Evolutionary conservation across 2,797 vertebrate genomes (phyloP), one percentile per base, ranked within the genome.

Genomic region (Gambelia wislizenii): DNA sequence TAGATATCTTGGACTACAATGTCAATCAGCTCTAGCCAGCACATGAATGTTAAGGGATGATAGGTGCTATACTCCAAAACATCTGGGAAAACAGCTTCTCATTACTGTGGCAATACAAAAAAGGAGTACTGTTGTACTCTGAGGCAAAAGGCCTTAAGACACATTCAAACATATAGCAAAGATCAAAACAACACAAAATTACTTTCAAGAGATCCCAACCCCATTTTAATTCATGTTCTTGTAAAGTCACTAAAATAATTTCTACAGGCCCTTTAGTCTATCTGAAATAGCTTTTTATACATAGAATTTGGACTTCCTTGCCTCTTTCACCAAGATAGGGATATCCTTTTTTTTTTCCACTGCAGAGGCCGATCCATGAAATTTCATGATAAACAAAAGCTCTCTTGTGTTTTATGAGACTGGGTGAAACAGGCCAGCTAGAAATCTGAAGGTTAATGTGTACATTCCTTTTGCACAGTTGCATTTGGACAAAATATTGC

Each of bases 371-470:
- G 76, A 89, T 64, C 84, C 84, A 82, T 86, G 59, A 89, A 82
- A 81, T 86, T 86, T 86, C 70, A 69, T 69, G 79, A 61, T 67
- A 82, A 89, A 89, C 89, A 89, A 89, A 89, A 83, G 78, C n/a
- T 1, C 30, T 86, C 84, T 86, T 89, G 89, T 89, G 39, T 52
- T 33, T 39, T 82, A 82, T n/a, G 7, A 75, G 59, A 44, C 59
- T 52, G 30, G 59, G 70, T 33, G 16, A 77, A 89, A 54, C 47
- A 76, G 27, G 56, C 85, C 79, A 75, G 36, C 78, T 76, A 69
- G 13, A 86, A 54, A 89, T 52, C 79, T 76, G 84, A 86, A 83
- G 84, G 89, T 89, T 86, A 89, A 86, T 83, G 77, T 86, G 78
- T 82, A 89, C 64, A 89, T 89, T 89, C 84, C 84, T 86, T 86